phyloP scores from a whole-genome alignment of 2,888 invertebrate species.

The Unio delphinus region DNA sequence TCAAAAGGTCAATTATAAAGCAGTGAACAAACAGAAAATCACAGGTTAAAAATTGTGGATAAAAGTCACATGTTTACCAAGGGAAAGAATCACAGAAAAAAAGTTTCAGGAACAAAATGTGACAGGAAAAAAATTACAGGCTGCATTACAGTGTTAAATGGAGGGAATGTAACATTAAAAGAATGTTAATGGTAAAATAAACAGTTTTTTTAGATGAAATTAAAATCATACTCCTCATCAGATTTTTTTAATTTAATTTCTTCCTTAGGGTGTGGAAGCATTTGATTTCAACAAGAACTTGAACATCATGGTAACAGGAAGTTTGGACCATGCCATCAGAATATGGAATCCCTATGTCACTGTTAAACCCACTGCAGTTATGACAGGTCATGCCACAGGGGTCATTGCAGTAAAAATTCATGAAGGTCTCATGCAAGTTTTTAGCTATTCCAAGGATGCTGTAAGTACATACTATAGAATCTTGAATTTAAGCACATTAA shows the following conservation, averaged over 20 bases:
- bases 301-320: constrained; percentile 69
- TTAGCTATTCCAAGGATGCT: constrained; percentile 70
- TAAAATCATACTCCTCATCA: too few relatives aligned
- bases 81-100: too few relatives aligned
- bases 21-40: too few relatives aligned
- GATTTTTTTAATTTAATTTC: constrained; percentile 1
- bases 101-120: too few relatives aligned
- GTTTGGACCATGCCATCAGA: constrained; percentile 66
- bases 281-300: constrained; percentile 69
- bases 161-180: too few relatives aligned
- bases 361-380: constrained; percentile 65
- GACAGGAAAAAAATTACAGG: too few relatives aligned
- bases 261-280: constrained; percentile 62
- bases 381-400: constrained; percentile 67
- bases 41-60: too few relatives aligned
- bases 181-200: too few relatives aligned
- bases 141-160: too few relatives aligned
- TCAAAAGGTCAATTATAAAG: too few relatives aligned
- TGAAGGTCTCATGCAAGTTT: constrained; percentile 63
- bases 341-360: constrained; percentile 72
- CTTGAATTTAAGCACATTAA: neutral
- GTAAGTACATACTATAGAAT: constrained; percentile 52
- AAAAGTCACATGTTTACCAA: too few relatives aligned
- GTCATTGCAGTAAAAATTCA: constrained; percentile 69
- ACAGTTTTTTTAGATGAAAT: too few relatives aligned